Conservation (phyloP, 2,888 invertebrate genomes). For the Pachymerium ferrugineum region DNA sequence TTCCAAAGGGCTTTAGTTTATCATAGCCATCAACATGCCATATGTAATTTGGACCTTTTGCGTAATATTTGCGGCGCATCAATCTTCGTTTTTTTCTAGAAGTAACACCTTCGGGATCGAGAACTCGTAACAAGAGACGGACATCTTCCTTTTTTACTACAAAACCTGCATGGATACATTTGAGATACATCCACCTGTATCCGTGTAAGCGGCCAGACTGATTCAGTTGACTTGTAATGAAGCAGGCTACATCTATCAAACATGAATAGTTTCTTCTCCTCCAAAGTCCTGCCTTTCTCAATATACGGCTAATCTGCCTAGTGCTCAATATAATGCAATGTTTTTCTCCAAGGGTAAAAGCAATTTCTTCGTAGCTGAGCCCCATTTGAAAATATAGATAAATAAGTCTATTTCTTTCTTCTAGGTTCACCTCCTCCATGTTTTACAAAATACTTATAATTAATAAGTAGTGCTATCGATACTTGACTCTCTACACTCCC, state of each 20-base stretch:
- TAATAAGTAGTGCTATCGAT: too few species aligned
- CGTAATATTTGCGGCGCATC: conserved; percentile 34
- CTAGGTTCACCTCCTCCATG: too few species aligned
- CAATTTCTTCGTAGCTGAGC: neutral
- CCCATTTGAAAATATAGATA: neutral
- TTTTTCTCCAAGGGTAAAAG: neutral
- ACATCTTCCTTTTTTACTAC: neutral
- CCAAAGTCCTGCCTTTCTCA: neutral
- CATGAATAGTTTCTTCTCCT: neutral
- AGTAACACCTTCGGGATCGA: neutral
- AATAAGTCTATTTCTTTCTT: too few species aligned
- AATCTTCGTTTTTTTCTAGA: conserved; percentile 31
- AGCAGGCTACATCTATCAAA: neutral
- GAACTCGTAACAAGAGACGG: neutral
- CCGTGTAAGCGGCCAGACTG: neutral
- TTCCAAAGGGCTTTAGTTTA: conserved; percentile 38
- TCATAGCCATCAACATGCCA: conserved; percentile 40
- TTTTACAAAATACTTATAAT: too few species aligned
- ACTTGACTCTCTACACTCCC: too few species aligned
- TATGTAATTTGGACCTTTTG: conserved; percentile 37
- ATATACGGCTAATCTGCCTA: neutral
- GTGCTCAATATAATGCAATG: neutral
- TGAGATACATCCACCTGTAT: neutral
- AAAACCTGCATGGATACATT: neutral
- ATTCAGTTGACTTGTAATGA: too few species aligned